These are phyloP conservation scores for Cryptocheilus praepositus DNA, from an alignment of 2,888 invertebrate species.

Conservation along the genomic window DNA sequence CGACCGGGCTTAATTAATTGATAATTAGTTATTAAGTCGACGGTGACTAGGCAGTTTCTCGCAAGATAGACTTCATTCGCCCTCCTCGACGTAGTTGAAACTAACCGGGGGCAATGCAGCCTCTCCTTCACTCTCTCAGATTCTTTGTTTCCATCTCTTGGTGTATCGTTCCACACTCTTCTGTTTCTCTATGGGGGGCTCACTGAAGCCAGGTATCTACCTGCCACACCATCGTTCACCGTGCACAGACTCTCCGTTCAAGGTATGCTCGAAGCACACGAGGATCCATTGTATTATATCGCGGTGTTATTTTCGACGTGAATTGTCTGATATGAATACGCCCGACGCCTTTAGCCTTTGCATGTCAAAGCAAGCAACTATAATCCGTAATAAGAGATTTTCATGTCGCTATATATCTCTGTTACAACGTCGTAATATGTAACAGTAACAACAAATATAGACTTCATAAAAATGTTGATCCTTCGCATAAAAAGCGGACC, in stretches of 20 bases:
- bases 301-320: constrained; percentile 51
- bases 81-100: constrained; percentile 19
- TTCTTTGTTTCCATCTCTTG: not conserved
- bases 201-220: constrained; percentile 40
- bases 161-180: not conserved
- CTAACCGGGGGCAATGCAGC: not conserved
- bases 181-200: constrained; percentile 44
- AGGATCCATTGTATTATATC: constrained; percentile 52
- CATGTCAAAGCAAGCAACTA: constrained; percentile 2
- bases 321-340: constrained; percentile 51
- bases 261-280: constrained; percentile 27
- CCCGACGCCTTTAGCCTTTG: constrained; percentile 41
- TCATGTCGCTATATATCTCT: not conserved
- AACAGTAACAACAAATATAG: no score
- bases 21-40: constrained; percentile 62
- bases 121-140: constrained; percentile 4
- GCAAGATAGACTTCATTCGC: constrained; percentile 44
- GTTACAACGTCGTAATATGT: no score
- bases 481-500: no score
- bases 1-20: constrained; percentile 55
- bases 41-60: constrained; percentile 54
- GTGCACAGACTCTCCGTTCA: constrained; percentile 46
- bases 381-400: constrained; percentile 10
- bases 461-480: no score
- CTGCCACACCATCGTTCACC: constrained; percentile 54